phyloP scores from a whole-genome alignment of 2,113 vertebrate species.

The Oxygymnocypris stewartii region DNA sequence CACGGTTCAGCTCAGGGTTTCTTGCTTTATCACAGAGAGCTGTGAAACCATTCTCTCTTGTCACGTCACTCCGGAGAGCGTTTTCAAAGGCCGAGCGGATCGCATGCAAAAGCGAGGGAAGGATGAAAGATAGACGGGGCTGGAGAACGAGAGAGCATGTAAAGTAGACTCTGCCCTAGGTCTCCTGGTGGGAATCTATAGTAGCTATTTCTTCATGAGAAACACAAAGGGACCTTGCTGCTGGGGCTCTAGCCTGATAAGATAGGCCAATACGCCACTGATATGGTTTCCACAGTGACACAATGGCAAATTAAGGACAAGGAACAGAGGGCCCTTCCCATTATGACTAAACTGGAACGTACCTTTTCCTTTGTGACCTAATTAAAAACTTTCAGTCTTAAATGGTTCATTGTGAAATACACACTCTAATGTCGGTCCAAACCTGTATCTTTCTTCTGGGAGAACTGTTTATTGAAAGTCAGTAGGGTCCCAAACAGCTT shows the following conservation, averaged over 20 bases:
- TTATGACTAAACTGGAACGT: slow-evolving; percentile 32
- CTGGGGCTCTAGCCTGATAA: slow-evolving; percentile 69
- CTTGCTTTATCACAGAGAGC: slow-evolving; percentile 36
- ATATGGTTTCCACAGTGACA: slow-evolving; percentile 69
- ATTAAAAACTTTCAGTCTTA: not conserved
- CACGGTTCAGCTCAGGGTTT: slow-evolving; percentile 16
- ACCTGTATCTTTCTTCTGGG: not conserved
- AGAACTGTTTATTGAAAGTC: not conserved
- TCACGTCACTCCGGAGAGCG: slow-evolving; percentile 13
- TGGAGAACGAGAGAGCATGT: slow-evolving; percentile 10
- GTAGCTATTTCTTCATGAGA: slow-evolving; percentile 63
- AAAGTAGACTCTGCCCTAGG: slow-evolving; percentile 44
- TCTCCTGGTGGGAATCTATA: slow-evolving; percentile 58
- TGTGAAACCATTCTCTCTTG: slow-evolving; percentile 38
- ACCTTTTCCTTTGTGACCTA: slow-evolving; percentile 10
- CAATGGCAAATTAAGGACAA: slow-evolving; percentile 48
- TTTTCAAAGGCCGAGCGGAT: slow-evolving; percentile 36
- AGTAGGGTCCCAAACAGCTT: not conserved
- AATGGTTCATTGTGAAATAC: not conserved
- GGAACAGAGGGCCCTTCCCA: slow-evolving; percentile 36
- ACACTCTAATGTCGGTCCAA: not conserved
- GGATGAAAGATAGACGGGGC: slow-evolving; percentile 10
- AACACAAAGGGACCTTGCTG: slow-evolving; percentile 63
- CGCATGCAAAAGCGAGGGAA: slow-evolving; percentile 30
- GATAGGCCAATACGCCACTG: slow-evolving; percentile 62